These are phyloP conservation scores for Gortyna flavago DNA, from an alignment of 2,888 invertebrate species.

Conservation along the genomic window DNA sequence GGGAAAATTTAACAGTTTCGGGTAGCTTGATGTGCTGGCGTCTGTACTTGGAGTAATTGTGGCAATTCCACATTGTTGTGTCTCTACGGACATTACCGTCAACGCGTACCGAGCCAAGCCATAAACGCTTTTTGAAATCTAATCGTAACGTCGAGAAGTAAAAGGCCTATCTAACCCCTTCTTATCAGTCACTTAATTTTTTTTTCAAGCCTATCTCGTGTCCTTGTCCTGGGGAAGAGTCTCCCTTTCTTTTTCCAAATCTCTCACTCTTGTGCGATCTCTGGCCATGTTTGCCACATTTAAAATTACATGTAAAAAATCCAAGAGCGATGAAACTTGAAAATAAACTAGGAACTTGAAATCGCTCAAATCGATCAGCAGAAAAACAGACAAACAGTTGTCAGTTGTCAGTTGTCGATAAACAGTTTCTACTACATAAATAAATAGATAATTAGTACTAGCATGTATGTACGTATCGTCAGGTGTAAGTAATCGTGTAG, in stretches of 20 bases:
- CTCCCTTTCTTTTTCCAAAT: not conserved
- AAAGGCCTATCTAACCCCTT: not conserved
- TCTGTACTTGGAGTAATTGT: not conserved
- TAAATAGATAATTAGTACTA: not conserved
- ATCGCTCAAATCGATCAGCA: not conserved
- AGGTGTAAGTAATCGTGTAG: slow-evolving; percentile 32
- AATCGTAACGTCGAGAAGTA: not conserved
- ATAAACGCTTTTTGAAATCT: not conserved
- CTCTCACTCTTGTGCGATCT: not conserved
- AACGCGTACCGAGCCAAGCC: not conserved
- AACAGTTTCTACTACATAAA: not conserved
- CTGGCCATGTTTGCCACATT: not conserved
- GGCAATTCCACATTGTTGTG: not conserved
- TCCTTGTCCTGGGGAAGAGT: not conserved
- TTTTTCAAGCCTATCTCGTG: not conserved
- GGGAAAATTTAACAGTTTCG: too few relatives aligned
- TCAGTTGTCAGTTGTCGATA: too few relatives aligned
- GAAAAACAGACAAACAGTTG: too few relatives aligned
- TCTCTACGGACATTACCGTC: not conserved
- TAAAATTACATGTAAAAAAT: not conserved
- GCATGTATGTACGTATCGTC: not conserved
- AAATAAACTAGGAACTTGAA: not conserved
- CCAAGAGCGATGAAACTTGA: not conserved
- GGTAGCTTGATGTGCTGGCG: too few relatives aligned
- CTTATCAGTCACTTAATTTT: not conserved